phyloP scores from a whole-genome alignment of 64 coral and sea anemone species.

The Stichodactyla mertensii region DNA sequence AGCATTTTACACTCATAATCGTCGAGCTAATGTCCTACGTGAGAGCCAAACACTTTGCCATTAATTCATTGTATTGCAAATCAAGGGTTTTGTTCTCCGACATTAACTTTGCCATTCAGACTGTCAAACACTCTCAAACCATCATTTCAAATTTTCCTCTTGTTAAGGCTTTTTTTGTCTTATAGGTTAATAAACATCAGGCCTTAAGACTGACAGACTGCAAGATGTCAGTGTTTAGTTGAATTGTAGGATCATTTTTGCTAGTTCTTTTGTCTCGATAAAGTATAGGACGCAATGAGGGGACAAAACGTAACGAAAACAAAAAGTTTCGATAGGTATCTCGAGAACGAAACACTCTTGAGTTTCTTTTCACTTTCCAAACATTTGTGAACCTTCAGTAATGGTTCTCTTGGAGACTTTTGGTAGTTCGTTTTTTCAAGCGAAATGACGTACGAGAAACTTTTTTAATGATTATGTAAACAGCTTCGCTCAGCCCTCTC shows the following conservation, averaged over 20 bases:
- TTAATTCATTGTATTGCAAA: slow-evolving; percentile 12
- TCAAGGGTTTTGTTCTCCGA: neutral
- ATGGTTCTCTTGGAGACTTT: neutral
- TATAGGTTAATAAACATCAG: neutral
- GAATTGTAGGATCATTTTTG: neutral
- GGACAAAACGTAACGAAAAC: neutral
- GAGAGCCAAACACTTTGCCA: neutral
- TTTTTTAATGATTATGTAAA: neutral
- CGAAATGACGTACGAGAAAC: neutral
- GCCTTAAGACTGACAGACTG: neutral
- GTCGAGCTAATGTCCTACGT: neutral
- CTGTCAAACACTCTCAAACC: neutral
- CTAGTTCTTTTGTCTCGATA: neutral
- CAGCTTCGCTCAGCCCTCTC: neutral
- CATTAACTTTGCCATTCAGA: neutral
- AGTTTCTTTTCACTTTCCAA: neutral
- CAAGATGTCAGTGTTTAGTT: neutral
- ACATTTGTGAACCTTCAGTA: neutral
- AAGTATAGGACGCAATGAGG: neutral
- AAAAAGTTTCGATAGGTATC: neutral
- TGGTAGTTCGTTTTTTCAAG: neutral
- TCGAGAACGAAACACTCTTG: neutral
- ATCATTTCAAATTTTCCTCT: neutral
- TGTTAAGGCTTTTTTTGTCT: neutral
- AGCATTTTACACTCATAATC: neutral